These are phyloP conservation scores for Capitella teleta DNA, from an alignment of 1,140 invertebrate species.

Conservation along the genomic window DNA sequence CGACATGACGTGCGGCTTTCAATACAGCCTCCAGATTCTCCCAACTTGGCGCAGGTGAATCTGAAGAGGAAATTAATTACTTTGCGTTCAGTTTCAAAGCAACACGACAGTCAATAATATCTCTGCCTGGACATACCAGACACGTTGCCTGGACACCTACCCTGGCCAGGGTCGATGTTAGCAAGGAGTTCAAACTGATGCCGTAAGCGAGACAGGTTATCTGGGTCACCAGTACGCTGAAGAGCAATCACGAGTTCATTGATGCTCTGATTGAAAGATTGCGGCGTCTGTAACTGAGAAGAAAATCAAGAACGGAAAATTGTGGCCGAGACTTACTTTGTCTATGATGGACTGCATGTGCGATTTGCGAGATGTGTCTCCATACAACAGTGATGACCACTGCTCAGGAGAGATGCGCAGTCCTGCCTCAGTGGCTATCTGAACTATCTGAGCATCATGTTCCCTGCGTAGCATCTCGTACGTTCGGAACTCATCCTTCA, in stretches of 20 bases:
- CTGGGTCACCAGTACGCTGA: constrained; percentile 80
- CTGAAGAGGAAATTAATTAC: constrained; percentile 37
- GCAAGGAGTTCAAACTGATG: constrained; percentile 75
- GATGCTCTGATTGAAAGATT: constrained; percentile 44
- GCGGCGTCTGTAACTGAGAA: constrained; percentile 65
- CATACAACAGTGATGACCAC: constrained; percentile 93
- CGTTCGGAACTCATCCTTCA: constrained; percentile 93
- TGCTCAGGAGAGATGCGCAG: constrained; percentile 94
- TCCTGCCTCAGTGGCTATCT: constrained; percentile 91
- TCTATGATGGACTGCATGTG: constrained; percentile 98
- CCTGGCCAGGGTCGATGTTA: constrained; percentile 56
- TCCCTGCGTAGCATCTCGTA: constrained; percentile 86
- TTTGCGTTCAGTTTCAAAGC: neutral
- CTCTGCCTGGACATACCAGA: neutral
- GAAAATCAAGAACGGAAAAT: neutral
- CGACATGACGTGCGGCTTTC: constrained; percentile 67
- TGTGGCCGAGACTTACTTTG: constrained; percentile 33
- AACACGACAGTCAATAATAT: neutral
- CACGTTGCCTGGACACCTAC: neutral
- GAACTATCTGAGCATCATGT: constrained; percentile 79
- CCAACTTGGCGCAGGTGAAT: constrained; percentile 56
- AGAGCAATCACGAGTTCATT: constrained; percentile 84
- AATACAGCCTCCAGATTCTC: constrained; percentile 54
- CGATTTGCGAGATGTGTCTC: constrained; percentile 86
- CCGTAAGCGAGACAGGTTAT: constrained; percentile 54